Percentiles rank a stretch among this genome's conserved stretches.
Evolutionary conservation across 2,888 invertebrate genomes (phyloP).

Genomic region (Spilosoma lubricipeda): DNA sequence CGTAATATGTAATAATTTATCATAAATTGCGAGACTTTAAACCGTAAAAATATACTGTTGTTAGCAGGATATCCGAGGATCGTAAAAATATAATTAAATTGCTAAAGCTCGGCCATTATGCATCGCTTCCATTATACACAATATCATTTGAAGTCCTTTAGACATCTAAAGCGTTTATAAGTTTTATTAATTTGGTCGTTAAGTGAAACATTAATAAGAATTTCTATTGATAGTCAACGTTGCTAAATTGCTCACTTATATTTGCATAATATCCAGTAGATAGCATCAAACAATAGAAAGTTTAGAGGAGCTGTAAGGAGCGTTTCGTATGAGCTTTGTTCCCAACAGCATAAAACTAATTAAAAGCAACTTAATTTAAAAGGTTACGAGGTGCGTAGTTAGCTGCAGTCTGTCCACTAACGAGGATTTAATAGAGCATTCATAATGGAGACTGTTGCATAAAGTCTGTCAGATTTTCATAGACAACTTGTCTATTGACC

Average conservation of each 20-base stretch:
- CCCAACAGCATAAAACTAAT: constrained; percentile 11
- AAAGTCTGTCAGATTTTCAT: not conserved
- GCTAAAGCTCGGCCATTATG: not conserved
- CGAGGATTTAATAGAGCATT: constrained; percentile 13
- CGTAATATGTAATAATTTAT: not conserved
- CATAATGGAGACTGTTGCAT: not conserved
- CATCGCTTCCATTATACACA: not conserved
- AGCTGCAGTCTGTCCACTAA: constrained; percentile 3
- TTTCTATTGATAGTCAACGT: not conserved
- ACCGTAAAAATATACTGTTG: not conserved
- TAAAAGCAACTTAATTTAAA: constrained; percentile 20
- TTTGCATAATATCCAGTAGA: constrained; percentile 16
- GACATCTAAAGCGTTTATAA: not conserved
- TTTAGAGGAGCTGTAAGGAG: not conserved
- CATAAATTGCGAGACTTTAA: not conserved
- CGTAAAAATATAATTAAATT: not conserved
- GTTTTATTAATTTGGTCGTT: not conserved
- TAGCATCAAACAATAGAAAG: not conserved
- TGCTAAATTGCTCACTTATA: not conserved
- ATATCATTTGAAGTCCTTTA: not conserved
- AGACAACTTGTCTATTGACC: constrained; percentile 9
- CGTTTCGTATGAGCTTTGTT: constrained; percentile 12
- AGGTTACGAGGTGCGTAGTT: constrained; percentile 1
- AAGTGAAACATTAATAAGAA: not conserved
- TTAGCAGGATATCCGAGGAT: not conserved